phyloP scores from a whole-genome alignment of 2,797 vertebrate species.

The Macropodus opercularis region DNA sequence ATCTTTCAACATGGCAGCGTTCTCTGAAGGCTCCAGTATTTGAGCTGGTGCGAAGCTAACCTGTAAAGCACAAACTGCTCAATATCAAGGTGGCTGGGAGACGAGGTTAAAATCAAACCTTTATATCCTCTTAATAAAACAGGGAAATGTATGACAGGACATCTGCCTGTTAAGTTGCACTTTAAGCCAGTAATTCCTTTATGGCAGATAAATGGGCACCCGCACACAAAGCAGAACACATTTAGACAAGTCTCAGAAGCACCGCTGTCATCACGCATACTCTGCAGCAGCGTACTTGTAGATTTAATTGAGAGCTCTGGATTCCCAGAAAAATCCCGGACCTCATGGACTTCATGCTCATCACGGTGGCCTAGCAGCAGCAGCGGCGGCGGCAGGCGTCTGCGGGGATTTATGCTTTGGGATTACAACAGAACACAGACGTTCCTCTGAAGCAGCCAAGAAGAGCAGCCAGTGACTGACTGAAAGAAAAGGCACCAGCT shows the following conservation, averaged over 20 bases:
- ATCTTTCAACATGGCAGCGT: background rate
- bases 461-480: conserved; percentile 47
- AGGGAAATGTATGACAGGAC: background rate
- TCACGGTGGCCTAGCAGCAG: conserved; percentile 40
- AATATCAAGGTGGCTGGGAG: conserved; percentile 4
- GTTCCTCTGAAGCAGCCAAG: conserved; percentile 51
- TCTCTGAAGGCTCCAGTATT: conserved; percentile 3
- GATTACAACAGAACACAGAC: conserved; percentile 62
- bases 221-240: conserved; percentile 23
- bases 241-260: conserved; percentile 31
- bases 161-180: conserved; percentile 4
- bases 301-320: conserved; percentile 44
- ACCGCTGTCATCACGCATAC: conserved; percentile 22
- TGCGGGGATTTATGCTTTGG: conserved; percentile 58
- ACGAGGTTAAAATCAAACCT: background rate
- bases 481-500: conserved; percentile 51
- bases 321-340: conserved; percentile 30
- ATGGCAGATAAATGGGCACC: conserved; percentile 18
- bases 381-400: conserved; percentile 22
- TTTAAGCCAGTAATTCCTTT: conserved; percentile 23
- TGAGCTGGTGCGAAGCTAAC: background rate
- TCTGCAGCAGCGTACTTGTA: conserved; percentile 30
- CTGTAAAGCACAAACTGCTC: background rate
- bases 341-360: conserved; percentile 32
- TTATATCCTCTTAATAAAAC: background rate